Percentiles rank a stretch among this genome's conserved stretches.
phyloP scores from a whole-genome alignment of 2,797 vertebrate species.

The Parambassis ranga region DNA sequence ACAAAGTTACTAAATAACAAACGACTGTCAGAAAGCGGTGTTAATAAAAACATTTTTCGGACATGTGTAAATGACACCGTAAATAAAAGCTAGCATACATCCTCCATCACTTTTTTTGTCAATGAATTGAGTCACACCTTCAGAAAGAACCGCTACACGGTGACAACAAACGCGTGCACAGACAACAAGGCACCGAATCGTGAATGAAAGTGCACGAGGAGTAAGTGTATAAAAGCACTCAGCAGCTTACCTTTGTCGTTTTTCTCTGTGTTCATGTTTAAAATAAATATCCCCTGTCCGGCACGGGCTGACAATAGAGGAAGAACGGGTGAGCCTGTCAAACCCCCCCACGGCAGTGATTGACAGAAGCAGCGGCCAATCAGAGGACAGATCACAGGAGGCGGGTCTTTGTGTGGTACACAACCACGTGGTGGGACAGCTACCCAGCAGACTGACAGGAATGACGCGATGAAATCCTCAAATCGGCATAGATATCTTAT shows the following conservation, averaged over 20 bases:
- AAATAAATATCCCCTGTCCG: neutral
- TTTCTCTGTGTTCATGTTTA: slow-evolving; percentile 48
- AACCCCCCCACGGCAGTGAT: slow-evolving; percentile 12
- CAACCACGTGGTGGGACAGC: neutral
- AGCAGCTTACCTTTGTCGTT: slow-evolving; percentile 59
- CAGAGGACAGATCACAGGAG: rapidly evolving
- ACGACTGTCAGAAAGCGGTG: neutral
- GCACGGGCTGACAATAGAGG: slow-evolving; percentile 46
- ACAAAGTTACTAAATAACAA: neutral
- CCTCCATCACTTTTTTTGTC: neutral
- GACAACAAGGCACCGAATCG: neutral
- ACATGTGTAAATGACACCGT: neutral
- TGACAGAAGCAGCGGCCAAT: slow-evolving; percentile 51
- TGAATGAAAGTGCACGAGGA: neutral
- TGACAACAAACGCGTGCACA: neutral
- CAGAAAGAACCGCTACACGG: neutral
- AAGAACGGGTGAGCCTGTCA: slow-evolving; percentile 7
- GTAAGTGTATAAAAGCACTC: rapidly evolving
- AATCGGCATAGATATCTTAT: too few species aligned
- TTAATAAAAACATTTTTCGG: neutral
- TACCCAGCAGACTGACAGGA: too few species aligned
- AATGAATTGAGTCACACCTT: neutral
- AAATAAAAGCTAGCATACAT: neutral
- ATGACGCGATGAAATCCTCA: too few species aligned
- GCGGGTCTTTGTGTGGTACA: slow-evolving; percentile 3